Evolutionary conservation across 2,113 vertebrate genomes (phyloP), one percentile per base, ranked within the genome.

Genomic region (Hydrolagus affinis): DNA sequence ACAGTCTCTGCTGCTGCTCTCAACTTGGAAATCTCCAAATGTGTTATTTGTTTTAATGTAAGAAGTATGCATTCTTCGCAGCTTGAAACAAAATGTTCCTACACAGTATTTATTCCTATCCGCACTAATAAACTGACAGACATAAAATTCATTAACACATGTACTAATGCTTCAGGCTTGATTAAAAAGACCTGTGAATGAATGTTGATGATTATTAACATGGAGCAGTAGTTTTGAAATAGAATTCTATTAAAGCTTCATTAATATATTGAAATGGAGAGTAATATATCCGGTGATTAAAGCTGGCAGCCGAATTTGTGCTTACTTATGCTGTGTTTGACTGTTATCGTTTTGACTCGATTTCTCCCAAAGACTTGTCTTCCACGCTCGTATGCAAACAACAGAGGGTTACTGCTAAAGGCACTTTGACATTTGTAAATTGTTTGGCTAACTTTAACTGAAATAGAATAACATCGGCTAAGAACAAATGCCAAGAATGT

Each of bases 211-310:
- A 83, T 83, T 83, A 83, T 9, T 10, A 68, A 9, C 64, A 9
- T 28, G 10, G 25, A 10, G 78, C 78, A 66, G 23, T 83, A 83
- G 78, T 32, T 83, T 64, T 66, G 78, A 68, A 83, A 66, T 62
- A 83, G 62, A 30, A 83, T 83, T 83, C 62, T 68, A 83, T 83
- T 83, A 83, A 83, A 64, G 14, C 62, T 66, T 83, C 78, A 83
- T 83, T 83, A 83, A 83, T 66, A 83, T 17, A 66, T 6, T 62
- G 60, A 83, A 83, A 68, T 68, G 28, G 62, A 83, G 78, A 83
- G 60, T 83, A 83, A 83, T 83, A 25, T 66, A 60, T 30, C 17
- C 19, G 23, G 78, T 68, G 78, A 83, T 83, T 83, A 62, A 68
- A 66, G 78, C 17, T 83, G 78, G 62, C 78, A 83, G 60, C 62